Evolutionary conservation across 2,888 invertebrate genomes (phyloP), one percentile per base, ranked within the genome.

Genomic region (Halocaridina rubra): DNA sequence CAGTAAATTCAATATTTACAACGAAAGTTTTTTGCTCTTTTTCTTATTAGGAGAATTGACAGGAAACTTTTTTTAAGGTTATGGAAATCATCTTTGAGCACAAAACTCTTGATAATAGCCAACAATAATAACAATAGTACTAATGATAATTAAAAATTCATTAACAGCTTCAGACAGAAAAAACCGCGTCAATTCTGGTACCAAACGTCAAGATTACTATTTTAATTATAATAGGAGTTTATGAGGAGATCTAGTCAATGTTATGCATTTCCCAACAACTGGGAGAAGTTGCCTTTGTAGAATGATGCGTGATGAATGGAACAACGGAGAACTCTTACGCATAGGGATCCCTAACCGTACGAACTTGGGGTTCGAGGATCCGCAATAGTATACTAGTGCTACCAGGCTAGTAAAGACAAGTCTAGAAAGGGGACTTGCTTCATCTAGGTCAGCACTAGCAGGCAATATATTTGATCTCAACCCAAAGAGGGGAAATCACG

Each of bases 401-500:
- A 78, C 82, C 76, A 72, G 72, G 78, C 82, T 84, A 84, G 82
- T 53, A 78, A 78, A 72, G 78, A 64, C 82, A 84, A 71, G 71
- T 72, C 82, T 64, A 33, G 16, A 24, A 46, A 46, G 53, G n/a
- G n/a, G 19, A 53, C 19, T n/a, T 16, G 53, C 19, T 53, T 53
- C 16, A 16, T 72, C 61, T 61, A 64, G 57, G 71, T 77, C 77
- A 84, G 82, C 72, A 78, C 78, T 57, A 74, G 74, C 59, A 39
- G 61, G 80, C 78, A 24, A 74, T 32, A n/a, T 24, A 77, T 30
- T 30, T 30, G 29, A 30, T 4, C 32, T 78, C 95, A 96, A 92
- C 96, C 96, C 91, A 98, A 94, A 91, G 96, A 96, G 89, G 98
- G 98, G 92, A 98, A 98, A 92, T 97, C 97, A 92, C 95, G 95